Evolutionary conservation across 2,113 vertebrate species (phyloP).

Genomic region (Vombatus ursinus): DNA sequence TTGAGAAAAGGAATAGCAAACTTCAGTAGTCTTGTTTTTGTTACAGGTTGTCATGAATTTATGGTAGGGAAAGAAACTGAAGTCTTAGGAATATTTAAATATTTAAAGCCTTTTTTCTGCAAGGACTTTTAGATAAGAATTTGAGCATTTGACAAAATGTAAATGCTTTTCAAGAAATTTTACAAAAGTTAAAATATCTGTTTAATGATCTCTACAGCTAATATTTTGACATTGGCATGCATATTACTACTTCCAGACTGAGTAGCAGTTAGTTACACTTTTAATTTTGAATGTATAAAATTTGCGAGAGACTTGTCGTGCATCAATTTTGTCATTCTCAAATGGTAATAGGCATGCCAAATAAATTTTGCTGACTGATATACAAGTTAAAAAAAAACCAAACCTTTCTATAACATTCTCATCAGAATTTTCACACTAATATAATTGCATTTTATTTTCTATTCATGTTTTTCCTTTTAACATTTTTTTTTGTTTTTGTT

Average conservation of each 20-base stretch:
- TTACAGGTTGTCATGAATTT: constrained; percentile 36
- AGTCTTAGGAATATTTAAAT: constrained; percentile 20
- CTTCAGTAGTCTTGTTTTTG: background rate
- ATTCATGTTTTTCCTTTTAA: constrained; percentile 20
- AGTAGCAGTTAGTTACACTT: constrained; percentile 56
- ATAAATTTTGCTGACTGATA: constrained; percentile 35
- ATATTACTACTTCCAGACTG: constrained; percentile 54
- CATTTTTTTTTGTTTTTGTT: constrained; percentile 14
- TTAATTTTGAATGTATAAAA: constrained; percentile 54
- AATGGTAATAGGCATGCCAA: background rate
- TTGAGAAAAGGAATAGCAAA: background rate
- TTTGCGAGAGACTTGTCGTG: constrained; percentile 52
- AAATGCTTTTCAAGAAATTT: constrained; percentile 7
- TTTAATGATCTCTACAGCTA: constrained; percentile 43
- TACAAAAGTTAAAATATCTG: constrained; percentile 39
- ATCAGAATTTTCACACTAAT: constrained; percentile 27
- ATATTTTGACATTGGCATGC: constrained; percentile 25
- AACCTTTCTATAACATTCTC: background rate
- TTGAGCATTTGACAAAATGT: constrained; percentile 24
- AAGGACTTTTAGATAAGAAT: constrained; percentile 17
- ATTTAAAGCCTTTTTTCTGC: constrained; percentile 33
- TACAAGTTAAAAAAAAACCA: constrained; percentile 40
- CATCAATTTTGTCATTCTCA: constrained; percentile 30
- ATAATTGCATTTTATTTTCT: constrained; percentile 23
- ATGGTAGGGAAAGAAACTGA: background rate